Base-by-base conservation (phyloP, 1,140 invertebrate species). In the Drosophila ohnishii region DNA sequence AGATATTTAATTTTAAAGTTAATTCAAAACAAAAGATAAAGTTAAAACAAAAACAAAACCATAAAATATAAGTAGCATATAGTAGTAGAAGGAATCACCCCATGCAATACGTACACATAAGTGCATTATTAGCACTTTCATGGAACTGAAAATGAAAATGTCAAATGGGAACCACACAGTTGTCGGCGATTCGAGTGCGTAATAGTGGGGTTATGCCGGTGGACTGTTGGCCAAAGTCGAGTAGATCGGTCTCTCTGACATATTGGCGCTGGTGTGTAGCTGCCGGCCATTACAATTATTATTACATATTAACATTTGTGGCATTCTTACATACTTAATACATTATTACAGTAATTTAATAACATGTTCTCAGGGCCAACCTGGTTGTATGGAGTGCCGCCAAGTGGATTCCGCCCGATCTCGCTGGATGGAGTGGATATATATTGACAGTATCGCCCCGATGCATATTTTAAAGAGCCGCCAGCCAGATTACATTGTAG, bases 351-450 rank as follows among this genome's bases (percentile, higher is more conserved):
- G 89, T 89, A 89, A 86, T 90, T 90, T 90, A 87, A 90, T 90
- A 90, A 90, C 89, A 90, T 90, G 89, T 90, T 90, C 89, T 90
- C 89, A 90, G 80, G 89, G 89, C 80, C 89, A 90, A 89, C 76
- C 25, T 75, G 65, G 40, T 53, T 47, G 32, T 35, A 35, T 70
- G 66, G 63, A 61, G 76, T 59, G 63, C 55, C 59, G 64, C 42
- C 75, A 48, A 75, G 63, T 53, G 47, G 60, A 71, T 77, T 64
- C 66, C 56, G 64, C 58, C 62, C 48, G 37, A 64, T 25, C 51
- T 25, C 47, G 48, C 19, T 25, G 50, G 45, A 19, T 58, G 53
- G 59, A 67, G 75, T 83, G 75, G 45, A 28, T 64, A 56, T 47
- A 58, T 73, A 78, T 78, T 58, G 44, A 70, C 74, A 79, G 40